phyloP scores from a whole-genome alignment of 2,113 vertebrate genomes.

The Mus pahari region DNA sequence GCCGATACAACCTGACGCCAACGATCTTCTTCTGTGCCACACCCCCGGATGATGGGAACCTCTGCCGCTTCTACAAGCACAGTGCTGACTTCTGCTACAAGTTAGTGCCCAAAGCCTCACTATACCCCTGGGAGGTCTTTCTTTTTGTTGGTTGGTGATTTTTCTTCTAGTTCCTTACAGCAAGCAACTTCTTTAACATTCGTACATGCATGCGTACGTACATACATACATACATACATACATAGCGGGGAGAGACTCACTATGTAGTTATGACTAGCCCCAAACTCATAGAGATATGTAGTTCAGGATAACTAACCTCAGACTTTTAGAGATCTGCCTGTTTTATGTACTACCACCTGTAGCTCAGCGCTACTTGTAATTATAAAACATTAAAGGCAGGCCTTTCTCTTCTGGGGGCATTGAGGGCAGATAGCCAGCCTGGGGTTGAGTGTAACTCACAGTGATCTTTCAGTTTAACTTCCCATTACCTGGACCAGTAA shows the following conservation, averaged over 20 bases:
- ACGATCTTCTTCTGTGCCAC: constrained; percentile 97
- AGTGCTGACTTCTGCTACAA: constrained; percentile 96
- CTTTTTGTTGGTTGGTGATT: not conserved
- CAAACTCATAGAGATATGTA: not conserved
- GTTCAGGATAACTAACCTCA: not conserved
- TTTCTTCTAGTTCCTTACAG: not conserved
- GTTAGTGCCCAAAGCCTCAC: constrained; percentile 84
- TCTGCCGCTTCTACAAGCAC: constrained; percentile 95
- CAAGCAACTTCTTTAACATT: not conserved
- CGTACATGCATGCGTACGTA: not conserved
- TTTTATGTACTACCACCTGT: not conserved
- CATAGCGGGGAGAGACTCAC: not conserved
- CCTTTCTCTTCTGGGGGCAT: not conserved
- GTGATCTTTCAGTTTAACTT: not conserved
- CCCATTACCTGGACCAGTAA: not conserved
- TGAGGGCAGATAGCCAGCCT: not conserved
- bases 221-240: not conserved
- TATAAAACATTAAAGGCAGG: not conserved
- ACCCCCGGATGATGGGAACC: constrained; percentile 94
- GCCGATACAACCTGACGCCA: constrained; percentile 96
- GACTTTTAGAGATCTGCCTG: not conserved
- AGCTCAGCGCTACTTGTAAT: not conserved
- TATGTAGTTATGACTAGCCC: not conserved
- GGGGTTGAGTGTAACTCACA: not conserved
- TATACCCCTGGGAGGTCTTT: not conserved